Base-by-base conservation (phyloP, 2,888 invertebrate genomes). In the Trachelus stipa region DNA sequence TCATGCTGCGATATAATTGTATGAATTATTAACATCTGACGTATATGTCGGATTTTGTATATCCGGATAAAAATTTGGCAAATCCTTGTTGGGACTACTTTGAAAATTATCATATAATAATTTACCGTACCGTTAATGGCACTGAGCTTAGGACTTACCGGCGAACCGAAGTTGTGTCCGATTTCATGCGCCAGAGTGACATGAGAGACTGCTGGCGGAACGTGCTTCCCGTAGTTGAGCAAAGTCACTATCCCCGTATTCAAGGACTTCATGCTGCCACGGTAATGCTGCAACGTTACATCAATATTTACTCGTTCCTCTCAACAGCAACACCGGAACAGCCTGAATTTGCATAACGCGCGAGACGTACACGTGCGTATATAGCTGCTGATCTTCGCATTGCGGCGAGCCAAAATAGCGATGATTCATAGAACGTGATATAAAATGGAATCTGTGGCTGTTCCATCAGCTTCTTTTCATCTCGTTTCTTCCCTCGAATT, bases 161-260 rank as follows among this genome's bases (percentile, higher is more conserved):
- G 98, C 76, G 98, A 98, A 83, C 99, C 99, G 91, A 99, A 99
- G 93, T 99, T 99, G 93, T 99, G 99, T 79, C 99, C 99, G 88
- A 99, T 98, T 93, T 99, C 99, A 92, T 99, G 99, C 30, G 99
- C 99, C 84, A 99, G 94, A 4, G 99, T 99, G 84, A 99, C 97
- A 92, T 99, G 98, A 15, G 98, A 98, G 73, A 99, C 99, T 76
- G 98, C 97, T n/a, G 98, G 97, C 80, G 99, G 98, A 81, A 99
- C 99, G 92, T 98, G 97, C 92, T 98, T 98, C 80, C 98, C 98
- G 93, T 99, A 99, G 93, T 99, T 99, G 82, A 99, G 93, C 83
- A 99, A 93, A 37, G 99, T 99, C 80, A 99, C 98, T 88, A 99
- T 98, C 79, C 99, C 99, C 1, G 99, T 99, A 93, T 99, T 99